Base-by-base conservation (phyloP, 2,113 vertebrate genomes). In the Aegotheles bennettii region DNA sequence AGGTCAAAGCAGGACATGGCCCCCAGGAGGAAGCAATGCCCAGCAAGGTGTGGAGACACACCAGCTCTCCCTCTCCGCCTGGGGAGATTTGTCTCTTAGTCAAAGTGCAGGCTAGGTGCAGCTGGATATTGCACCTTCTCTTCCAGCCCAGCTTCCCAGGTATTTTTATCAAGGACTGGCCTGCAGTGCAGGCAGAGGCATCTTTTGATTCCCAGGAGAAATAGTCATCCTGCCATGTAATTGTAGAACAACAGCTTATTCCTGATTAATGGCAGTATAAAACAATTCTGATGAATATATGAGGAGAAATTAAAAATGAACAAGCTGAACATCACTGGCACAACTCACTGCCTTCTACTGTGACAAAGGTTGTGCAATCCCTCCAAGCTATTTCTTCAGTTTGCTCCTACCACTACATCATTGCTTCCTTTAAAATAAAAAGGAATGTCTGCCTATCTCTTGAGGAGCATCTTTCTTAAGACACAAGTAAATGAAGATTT, bases 201-300 rank as follows among this genome's bases (percentile, higher is more conserved):
- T 28, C 51, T 38, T 42, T 73, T 85, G 81, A 45, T 69, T 87
- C 81, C 67, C 67, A 51, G 67, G 45, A 79, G 84, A 69, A 87
- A 75, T 10, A 87, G 36, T 71, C n/a, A 75, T 50, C 47, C 51
- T 87, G 77, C 20, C 74, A 24, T 42, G 33, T 47, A 80, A 77
- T 43, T 68, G n/a, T 21, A 85, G 48, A 87, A 28, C 43, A 60
- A 56, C 13, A 53, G 17, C 33, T 87, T 80, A 83, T 45, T 87
- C 40, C 53, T 87, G 70, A 95, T 91, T 83, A 95, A 69, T 50
- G 56, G 74, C 36, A 51, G 38, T 38, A 70, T 61, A 85, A 85
- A 95, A 85, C 42, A 94, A 74, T 87, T 87, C 57, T 89, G 43
- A 77, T 85, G 80, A 93, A 77, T 17, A 82, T 45, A 24, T 83